Base-by-base conservation (phyloP, 2,113 vertebrate species). In the Cinclus cinclus region DNA sequence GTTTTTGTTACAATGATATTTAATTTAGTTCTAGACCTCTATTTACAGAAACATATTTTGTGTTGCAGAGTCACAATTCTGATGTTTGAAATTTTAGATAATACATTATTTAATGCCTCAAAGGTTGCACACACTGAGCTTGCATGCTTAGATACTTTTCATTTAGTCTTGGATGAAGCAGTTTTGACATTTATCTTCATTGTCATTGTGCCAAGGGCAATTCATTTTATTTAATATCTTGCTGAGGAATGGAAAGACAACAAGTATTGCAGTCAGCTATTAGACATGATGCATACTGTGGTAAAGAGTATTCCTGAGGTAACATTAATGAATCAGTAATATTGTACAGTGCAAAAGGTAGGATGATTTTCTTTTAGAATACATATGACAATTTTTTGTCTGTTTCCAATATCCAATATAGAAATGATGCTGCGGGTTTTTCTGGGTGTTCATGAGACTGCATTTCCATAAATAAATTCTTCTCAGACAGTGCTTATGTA, bases 141-240 rank as follows among this genome's bases (percentile, higher is more conserved):
- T 77, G 13, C 56, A 50, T 42, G n/a, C 84, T 83, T 80, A 60
- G 67, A 60, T 63, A 11, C 5, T 39, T 62, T 55, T 41, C 24
- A 42, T 64, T 76, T 75, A 44, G 20, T 67, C 83, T 76, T 49
- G 11, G 1, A 24, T 80, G 33, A 68, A 94, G 23, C 15, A 39
- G 42, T 74, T 94, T 65, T 94, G 71, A 83, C 27, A 81, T 87
- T 81, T 78, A 95, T 90, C 46, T 90, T 88, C 33, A 49, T 65
- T 93, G 83, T 71, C 74, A 76, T 78, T n/a, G 19, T 80, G 79
- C 76, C 69, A 90, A 69, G 15, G 76, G 42, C n/a, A 6, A 92
- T 88, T 85, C 5, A n/a, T 88, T 94, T 86, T 63, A 18, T 62
- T 83, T 88, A 80, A 90, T 86, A 83, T 80, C 53, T 80, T 80